Base-by-base conservation (phyloP, 2,888 invertebrate species). In the Lysandra bellargus region DNA sequence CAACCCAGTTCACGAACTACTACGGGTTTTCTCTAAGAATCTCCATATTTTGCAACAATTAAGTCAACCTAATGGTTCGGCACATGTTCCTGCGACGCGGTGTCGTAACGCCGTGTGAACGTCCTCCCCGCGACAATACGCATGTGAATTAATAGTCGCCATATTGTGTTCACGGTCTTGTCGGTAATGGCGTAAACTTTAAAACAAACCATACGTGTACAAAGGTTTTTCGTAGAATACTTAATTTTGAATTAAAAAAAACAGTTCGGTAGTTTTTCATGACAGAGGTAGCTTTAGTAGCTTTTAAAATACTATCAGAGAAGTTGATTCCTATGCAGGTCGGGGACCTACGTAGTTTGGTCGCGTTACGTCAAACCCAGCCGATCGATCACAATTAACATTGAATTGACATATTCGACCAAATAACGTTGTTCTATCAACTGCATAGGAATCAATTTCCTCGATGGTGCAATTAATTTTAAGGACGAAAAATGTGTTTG, bases 131-230 rank as follows among this genome's bases (percentile, higher is more conserved):
- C 80, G 74, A 83, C 85, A 85, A 85, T 83, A 79, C 78, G 44
- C 87, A 87, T 90, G 90, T 87, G 90, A 91, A 91, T 88, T 88
- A 90, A 89, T 79, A 79, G 79, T 57, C 76, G 76, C 49, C 44
- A 53, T 79, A 79, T 79, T 79, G 79, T 79, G 79, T 30, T 79
- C 74, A 79, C 40, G 57, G 60, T 74, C 79, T 60, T 57, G 61
- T 74, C 74, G 2, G 6, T 76, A 76, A 76, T 76, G 76, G 76
- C 76, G 76, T 33, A 6, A 76, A 76, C 17, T 57, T 33, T 17
- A 76, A 44, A 44, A 74, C 44, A 14, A 74, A 44, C 74, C 44
- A 74, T 74, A 74, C 14, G 69, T 30, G 69, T 37, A 30, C 30
- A 30, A 61, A 30, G 64, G 23, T 30, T 64, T 64, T 17, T 23